Evolutionary conservation across 2,113 vertebrate genomes (phyloP), one percentile per base, ranked within the genome.

Genomic region (Garra rufa): DNA sequence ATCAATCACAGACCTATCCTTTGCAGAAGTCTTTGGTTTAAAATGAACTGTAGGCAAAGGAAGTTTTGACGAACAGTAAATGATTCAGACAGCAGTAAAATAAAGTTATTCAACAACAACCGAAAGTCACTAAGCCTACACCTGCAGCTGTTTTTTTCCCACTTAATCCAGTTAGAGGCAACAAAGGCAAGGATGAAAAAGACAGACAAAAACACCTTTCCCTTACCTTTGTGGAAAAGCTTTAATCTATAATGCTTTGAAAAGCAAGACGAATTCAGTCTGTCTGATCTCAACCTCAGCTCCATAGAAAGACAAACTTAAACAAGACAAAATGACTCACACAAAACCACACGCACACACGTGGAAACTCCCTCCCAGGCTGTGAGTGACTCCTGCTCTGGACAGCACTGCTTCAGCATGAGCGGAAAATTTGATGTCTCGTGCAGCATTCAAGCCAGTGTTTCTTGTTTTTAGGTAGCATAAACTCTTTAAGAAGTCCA

Each of bases 161-260:
- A 28, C 83, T 82, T 89, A 89, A 88, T 89, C 83, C 85, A 85
- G 67, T 65, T 85, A 89, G 88, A 71, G 87, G 21, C 90, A 91
- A 92, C 89, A 93, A 91, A 91, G 88, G 50, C 0, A 48, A 76
- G 48, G 69, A 71, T 83, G 86, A 89, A 88, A 88, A 88, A 90
- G 88, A 63, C 84, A 41, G 83, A 69, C 90, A 77, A 76, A 73
- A 85, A 83, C 69, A 74, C 28, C 48, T n/a, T 50, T 87, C 83
- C 41, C 94, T 93, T 94, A 94, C 94, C 94, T 94, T 85, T 30
- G 79, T 86, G 86, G 73, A 86, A 76, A 4, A 86, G 89, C 93
- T 94, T 94, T 94, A 90, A 94, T 95, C 92, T 94, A 88, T 77
- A 75, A 83, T 75, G 87, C 92, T 94, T 93, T 94, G 91, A 94